Conservation (phyloP, 2,888 invertebrate species). For the Biston stratarius region DNA sequence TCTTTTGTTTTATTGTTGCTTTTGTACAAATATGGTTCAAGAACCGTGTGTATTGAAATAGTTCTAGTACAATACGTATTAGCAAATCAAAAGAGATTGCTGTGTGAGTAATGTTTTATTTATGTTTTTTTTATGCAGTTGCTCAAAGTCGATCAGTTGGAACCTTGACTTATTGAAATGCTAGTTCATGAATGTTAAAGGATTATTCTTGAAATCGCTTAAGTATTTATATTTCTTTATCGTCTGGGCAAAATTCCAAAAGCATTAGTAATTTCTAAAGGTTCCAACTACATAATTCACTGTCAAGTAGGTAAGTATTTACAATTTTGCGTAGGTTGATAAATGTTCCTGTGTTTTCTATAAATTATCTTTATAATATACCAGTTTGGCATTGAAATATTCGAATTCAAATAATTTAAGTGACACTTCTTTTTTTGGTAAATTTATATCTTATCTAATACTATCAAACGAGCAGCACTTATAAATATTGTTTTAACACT, state of each 20-base stretch:
- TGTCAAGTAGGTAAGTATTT: neutral
- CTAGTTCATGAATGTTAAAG: constrained; percentile 27
- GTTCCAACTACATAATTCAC: neutral
- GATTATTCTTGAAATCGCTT: constrained; percentile 18
- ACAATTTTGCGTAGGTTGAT: neutral
- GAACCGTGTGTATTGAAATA: constrained; percentile 27
- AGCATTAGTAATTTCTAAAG: constrained; percentile 8
- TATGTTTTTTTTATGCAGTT: constrained; percentile 25
- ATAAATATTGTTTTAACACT: neutral
- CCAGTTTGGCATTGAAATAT: neutral
- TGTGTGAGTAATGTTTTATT: constrained; percentile 34
- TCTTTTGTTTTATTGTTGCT: constrained; percentile 27
- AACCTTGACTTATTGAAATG: constrained; percentile 44
- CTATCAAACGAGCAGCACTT: too few species aligned
- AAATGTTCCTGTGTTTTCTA: neutral
- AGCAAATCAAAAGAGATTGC: constrained; percentile 38
- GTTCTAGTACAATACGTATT: constrained; percentile 34
- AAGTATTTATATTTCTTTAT: constrained; percentile 11
- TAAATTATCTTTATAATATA: neutral
- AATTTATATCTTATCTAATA: too few species aligned
- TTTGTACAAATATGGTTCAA: constrained; percentile 21
- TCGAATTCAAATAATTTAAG: too few species aligned
- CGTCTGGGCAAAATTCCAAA: neutral
- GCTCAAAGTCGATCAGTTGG: constrained; percentile 34
- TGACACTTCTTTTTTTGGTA: too few species aligned